phyloP scores from a whole-genome alignment of 2,888 invertebrate species.

The Piscicola geometra region DNA sequence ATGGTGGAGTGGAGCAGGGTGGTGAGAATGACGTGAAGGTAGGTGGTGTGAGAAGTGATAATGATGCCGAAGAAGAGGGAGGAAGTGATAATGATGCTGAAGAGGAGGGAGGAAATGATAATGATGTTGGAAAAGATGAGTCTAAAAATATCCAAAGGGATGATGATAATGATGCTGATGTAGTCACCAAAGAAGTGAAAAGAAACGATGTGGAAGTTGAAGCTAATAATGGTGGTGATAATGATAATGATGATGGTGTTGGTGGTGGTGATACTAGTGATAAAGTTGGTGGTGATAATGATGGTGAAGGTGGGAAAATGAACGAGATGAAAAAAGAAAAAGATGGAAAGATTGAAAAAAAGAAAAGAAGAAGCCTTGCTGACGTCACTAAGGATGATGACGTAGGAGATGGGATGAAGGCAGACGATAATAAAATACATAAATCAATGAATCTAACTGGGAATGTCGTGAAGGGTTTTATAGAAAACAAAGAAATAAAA shows the following conservation, averaged over 20 bases:
- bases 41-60: background rate
- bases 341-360: too few relatives aligned
- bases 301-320: background rate
- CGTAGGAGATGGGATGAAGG: too few relatives aligned
- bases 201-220: background rate
- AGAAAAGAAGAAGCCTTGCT: background rate
- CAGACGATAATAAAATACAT: too few relatives aligned
- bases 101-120: background rate
- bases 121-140: background rate
- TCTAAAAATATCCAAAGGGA: background rate
- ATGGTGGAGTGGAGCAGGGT: background rate
- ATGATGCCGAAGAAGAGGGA: background rate
- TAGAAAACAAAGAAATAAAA: too few relatives aligned
- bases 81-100: background rate
- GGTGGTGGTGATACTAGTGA: background rate
- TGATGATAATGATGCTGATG: background rate
- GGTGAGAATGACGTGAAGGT: background rate
- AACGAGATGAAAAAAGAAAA: background rate
- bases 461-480: background rate
- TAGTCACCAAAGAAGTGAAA: background rate
- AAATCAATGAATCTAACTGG: too few relatives aligned
- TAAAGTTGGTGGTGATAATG: background rate
- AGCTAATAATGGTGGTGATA: conserved; percentile 2
- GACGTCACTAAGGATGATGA: too few relatives aligned
- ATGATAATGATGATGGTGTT: background rate